These are phyloP conservation scores for Vidua chalybeata DNA, from an alignment of 2,113 vertebrate species.

Conservation along the genomic window DNA sequence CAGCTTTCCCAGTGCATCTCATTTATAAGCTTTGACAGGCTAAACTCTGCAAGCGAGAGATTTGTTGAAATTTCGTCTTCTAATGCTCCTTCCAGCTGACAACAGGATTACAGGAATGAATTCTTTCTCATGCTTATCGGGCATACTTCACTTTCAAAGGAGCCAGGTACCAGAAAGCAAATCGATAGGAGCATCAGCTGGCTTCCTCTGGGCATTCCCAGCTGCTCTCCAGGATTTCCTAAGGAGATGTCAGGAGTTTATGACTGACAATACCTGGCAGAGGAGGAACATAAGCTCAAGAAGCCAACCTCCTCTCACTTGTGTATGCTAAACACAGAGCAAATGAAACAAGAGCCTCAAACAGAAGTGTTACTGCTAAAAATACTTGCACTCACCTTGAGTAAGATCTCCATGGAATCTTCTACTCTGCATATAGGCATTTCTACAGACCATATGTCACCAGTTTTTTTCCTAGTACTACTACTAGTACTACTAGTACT, in stretches of 20 bases:
- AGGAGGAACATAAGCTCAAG: neutral
- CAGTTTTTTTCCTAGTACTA: neutral
- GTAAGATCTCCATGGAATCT: neutral
- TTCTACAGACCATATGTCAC: neutral
- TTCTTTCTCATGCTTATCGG: rapidly evolving
- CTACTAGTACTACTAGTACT: neutral
- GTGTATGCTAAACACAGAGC: neutral
- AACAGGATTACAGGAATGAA: neutral
- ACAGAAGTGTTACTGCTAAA: neutral
- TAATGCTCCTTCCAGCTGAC: neutral
- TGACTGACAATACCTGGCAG: rapidly evolving
- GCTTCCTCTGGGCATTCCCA: neutral
- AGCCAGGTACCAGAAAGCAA: neutral
- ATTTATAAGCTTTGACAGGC: neutral
- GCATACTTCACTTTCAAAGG: neutral
- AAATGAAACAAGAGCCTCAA: neutral
- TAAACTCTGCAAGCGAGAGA: neutral
- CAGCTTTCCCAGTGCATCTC: neutral
- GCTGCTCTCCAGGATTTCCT: neutral
- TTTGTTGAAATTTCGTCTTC: neutral
- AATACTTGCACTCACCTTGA: neutral
- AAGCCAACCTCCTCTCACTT: neutral
- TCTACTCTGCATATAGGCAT: neutral
- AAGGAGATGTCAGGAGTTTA: neutral
- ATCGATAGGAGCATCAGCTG: neutral